Percentiles rank a stretch among this genome's conserved stretches.
Conservation (phyloP, 2,113 vertebrate genomes). For the Notarius quadriscutis region DNA sequence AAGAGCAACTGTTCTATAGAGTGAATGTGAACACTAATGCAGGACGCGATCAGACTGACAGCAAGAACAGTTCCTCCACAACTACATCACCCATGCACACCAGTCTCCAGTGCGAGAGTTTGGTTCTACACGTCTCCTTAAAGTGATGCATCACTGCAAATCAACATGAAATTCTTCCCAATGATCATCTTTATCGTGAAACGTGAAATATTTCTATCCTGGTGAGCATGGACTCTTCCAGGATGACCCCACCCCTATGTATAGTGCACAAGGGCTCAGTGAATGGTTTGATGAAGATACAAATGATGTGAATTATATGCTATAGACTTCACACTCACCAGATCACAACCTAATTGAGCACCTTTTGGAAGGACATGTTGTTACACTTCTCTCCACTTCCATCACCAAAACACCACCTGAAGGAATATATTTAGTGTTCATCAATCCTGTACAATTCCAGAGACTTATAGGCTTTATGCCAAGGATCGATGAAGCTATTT, state of each 20-base stretch:
- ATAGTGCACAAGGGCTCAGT: background rate
- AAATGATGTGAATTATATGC: background rate
- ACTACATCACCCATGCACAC: background rate
- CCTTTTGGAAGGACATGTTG: background rate
- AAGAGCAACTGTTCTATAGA: no score
- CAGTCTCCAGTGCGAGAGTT: background rate
- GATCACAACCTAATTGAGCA: background rate
- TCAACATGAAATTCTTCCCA: background rate
- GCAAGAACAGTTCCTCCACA: background rate
- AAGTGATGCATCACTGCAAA: background rate
- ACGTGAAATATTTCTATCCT: background rate
- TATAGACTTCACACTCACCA: background rate
- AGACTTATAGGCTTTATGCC: background rate
- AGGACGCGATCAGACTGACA: background rate
- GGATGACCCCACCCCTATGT: background rate
- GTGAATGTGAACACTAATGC: background rate
- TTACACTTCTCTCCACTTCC: no score
- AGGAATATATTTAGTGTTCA: no score
- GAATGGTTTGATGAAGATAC: background rate
- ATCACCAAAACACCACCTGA: no score
- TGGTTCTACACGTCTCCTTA: background rate
- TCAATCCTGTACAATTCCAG: no score
- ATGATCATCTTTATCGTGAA: background rate
- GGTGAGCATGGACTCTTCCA: background rate
- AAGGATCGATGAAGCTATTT: background rate